A percentile compares a stretch with the other conserved stretches of the same genome.
phyloP scores from a whole-genome alignment of 2,888 invertebrate species.

The Achlya flavicornis region DNA sequence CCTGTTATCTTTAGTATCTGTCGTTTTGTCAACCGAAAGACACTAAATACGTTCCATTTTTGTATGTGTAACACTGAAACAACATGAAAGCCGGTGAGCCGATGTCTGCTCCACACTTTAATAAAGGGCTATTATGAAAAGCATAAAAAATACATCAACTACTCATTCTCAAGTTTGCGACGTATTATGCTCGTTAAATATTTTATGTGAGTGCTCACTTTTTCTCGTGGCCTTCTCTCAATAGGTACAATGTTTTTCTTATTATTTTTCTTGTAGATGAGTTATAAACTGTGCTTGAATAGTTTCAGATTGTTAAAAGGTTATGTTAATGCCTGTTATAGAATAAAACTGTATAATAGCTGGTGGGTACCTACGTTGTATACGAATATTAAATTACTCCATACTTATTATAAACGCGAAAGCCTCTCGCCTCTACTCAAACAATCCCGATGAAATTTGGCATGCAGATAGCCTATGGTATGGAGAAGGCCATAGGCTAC shows the following conservation, averaged over 20 bases:
- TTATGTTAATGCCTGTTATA: neutral
- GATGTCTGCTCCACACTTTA: neutral
- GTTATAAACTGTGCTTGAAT: neutral
- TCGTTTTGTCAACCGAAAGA: no score
- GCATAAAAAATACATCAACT: conserved; percentile 12
- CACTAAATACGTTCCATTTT: neutral
- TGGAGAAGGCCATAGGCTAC: no score
- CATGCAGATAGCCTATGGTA: no score
- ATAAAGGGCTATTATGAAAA: conserved; percentile 5
- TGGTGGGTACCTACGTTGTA: no score
- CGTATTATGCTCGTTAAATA: conserved; percentile 7
- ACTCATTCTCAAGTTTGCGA: conserved; percentile 1
- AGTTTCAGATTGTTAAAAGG: neutral
- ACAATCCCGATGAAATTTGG: no score
- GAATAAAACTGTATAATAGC: no score
- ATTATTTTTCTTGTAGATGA: neutral
- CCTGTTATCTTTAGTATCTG: no score
- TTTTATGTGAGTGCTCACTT: neutral
- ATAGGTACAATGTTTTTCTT: neutral
- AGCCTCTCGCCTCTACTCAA: no score
- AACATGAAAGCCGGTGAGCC: neutral
- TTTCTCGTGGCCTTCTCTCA: neutral
- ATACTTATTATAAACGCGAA: no score
- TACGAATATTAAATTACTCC: no score
- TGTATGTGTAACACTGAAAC: neutral